Base-by-base conservation (phyloP, 2,797 vertebrate species). In the Notamacropus eugenii region DNA sequence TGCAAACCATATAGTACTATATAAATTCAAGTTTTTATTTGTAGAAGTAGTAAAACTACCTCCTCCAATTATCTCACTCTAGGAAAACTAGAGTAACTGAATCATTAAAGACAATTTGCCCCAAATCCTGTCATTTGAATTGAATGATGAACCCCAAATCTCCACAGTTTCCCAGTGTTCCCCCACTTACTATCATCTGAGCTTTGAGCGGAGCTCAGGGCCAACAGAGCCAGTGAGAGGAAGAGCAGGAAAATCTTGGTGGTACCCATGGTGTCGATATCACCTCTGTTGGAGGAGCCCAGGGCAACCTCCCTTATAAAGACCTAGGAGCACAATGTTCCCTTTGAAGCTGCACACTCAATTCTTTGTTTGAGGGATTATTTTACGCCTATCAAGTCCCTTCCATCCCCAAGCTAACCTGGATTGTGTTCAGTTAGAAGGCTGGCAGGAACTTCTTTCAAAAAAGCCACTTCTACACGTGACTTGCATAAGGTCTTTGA, bases 231-330 rank as follows among this genome's bases (percentile, higher is more conserved):
- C 58, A 40, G 9, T 0, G 93, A 93, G 22, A 96, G 14, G 40
- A 97, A 34, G 22, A 93, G 62, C 58, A 96, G 92, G 55, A 96
- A 11, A 55, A 96, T 92, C 93, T 59, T 97, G 50, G 90, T 6
- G 54, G 93, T n/a, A 74, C 92, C 91, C 95, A 97, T 97, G 87
- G 28, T 0, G 0, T 94, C n/a, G 54, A 28, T 93, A 31, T 92
- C 19, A 87, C 50, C 62, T 5, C 19, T 46, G 29, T 28, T 54
- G 14, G 0, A 54, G 31, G 54, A 94, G 87, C 58, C 50, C 91
- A 34, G 28, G 54, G 29, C 2, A 29, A 11, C 10, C 5, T 50
- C 55, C 50, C 94, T 97, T 97, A 93, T 94, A 92, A 82, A 92
- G 62, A 55, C 16, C 58, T 16, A 92, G 24, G 0, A 92, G 90